Conservation (phyloP, 2,888 invertebrate genomes). For the Polyommatus iphigenia region DNA sequence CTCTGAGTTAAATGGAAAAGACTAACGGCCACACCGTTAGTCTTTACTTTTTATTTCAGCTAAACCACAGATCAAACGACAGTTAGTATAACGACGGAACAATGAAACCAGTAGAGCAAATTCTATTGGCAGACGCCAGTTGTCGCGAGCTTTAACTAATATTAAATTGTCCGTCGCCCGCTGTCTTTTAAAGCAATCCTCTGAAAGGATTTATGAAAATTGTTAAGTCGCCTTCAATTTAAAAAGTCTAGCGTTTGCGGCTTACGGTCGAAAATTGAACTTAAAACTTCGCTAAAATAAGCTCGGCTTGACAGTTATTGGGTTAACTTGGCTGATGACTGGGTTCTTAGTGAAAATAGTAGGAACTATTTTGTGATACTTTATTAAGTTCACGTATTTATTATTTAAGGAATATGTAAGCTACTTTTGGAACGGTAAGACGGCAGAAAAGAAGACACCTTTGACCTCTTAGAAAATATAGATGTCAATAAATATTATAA, state of each 20-base stretch:
- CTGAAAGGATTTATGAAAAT: slow-evolving; percentile 24
- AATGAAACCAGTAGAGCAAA: background rate
- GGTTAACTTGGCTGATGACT: slow-evolving; percentile 40
- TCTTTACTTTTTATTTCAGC: background rate
- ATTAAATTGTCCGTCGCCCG: slow-evolving; percentile 21
- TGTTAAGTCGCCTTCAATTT: slow-evolving; percentile 17
- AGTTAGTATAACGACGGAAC: background rate
- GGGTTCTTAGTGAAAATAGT: background rate
- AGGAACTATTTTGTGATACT: no score
- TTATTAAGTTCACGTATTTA: no score
- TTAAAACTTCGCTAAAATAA: slow-evolving; percentile 10
- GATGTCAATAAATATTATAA: no score
- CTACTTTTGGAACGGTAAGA: no score
- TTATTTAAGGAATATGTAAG: no score
- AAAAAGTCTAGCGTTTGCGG: slow-evolving; percentile 8
- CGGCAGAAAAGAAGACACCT: no score
- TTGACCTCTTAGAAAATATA: no score
- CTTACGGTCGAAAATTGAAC: slow-evolving; percentile 11
- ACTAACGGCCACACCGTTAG: background rate
- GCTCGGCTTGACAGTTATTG: slow-evolving; percentile 11
- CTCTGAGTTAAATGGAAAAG: background rate
- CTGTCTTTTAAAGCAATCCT: slow-evolving; percentile 13
- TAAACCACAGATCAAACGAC: background rate
- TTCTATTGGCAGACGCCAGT: background rate
- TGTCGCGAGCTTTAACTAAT: slow-evolving; percentile 18